Base-by-base conservation (phyloP, 2,888 invertebrate species). In the Brenthis daphne region DNA sequence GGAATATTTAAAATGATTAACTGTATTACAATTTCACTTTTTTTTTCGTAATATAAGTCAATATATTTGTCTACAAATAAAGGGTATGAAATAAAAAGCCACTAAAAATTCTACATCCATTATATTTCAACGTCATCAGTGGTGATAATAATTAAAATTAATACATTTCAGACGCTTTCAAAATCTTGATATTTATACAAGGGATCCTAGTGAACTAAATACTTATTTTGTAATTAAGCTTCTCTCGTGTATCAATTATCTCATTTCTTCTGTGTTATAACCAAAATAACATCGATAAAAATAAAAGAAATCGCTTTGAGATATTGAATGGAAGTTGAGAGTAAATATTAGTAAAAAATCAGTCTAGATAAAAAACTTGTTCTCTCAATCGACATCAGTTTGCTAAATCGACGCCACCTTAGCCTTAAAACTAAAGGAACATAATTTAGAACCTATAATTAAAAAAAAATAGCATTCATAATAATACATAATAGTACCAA, bases 81-180 rank as follows among this genome's bases (percentile, higher is more conserved):
- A 43, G 61, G 64, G 13, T 20, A n/a, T 24, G 43, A 83, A 89
- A 89, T 86, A 80, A 90, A 89, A 91, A 75, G 79, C 79, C 75
- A 82, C 76, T 77, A 60, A 81, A 84, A 88, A 89, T 88, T 90
- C 92, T 92, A 92, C 91, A 87, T 91, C 90, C 90, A 89, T 88
- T 92, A 92, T 91, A 92, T 90, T 91, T 90, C 83, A 89, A 86
- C 81, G 84, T 86, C 89, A 85, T 88, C 85, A 90, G 83, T 85
- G 82, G 80, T 85, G 88, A 89, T 88, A 86, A 84, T 89, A 86
- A 84, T 89, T 85, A 88, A 89, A 89, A 88, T 85, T 85, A 86
- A 85, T 82, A 89, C 85, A 85, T 84, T 84, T 82, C 81, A 85
- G 79, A 73, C 64, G 68, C 66, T 48, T 71, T 65, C 66, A 54